Base-by-base conservation (phyloP, 2,113 vertebrate genomes). In the Cyanistes caeruleus region DNA sequence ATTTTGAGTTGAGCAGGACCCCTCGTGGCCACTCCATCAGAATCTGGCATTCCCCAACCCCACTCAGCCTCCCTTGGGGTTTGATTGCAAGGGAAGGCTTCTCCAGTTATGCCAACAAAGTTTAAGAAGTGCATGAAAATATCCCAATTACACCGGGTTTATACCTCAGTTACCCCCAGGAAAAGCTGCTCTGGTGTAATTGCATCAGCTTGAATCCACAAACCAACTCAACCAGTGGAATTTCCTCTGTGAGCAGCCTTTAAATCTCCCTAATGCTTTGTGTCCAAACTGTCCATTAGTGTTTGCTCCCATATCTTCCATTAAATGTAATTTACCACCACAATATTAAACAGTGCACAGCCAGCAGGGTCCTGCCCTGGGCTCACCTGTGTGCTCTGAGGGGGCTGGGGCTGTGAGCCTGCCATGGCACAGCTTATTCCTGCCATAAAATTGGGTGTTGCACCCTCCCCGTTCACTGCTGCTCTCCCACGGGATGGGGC, bases 1-100 rank as follows among this genome's bases (percentile, higher is more conserved):
- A 4, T 35, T 75, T 19, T 78, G 85, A 39, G 92, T 64, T 67
- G 92, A 93, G 92, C 86, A 86, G 92, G 93, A 90, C 93, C 87
- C 93, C 93, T 96, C 93, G 93, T 95, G 96, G 96, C 78, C 33
- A 2, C 67, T 55, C 4, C 68, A 52, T 19, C 78, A 13, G 17
- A 86, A 49, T 7, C 31, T 2, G 20, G 7, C 28, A 2, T 24
- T 87, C 39, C 75, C 27, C 3, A 39, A 22, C 49, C 43, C 39
- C 37, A 0, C 60, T 76, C 53, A 43, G 15, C 37, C 55, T 35
- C 82, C 72, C 59, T 12, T 58, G 55, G 69, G 30, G 4, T 31
- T 75, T 41, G 35, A 37, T 51, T 64, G 20, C 16, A 37, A 44
- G 67, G 67, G 9, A 80, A 70, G 23, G 0, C 25, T 78, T 59